Evolutionary conservation across 2,113 vertebrate species (phyloP).

Genomic region (Melospiza melodia): DNA sequence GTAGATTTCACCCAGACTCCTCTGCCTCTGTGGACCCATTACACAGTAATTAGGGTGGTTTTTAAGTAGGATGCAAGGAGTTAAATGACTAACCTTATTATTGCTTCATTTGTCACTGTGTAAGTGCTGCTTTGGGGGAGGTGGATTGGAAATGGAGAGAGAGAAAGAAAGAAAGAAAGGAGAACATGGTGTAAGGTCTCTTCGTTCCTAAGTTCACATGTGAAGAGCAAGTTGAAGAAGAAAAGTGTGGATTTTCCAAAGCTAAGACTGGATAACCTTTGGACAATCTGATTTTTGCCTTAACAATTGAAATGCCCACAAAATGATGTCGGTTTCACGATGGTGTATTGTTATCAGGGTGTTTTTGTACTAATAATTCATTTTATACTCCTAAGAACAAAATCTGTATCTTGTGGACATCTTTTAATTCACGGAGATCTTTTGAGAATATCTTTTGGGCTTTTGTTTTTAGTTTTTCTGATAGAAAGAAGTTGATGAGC

Average conservation of each 20-base stretch:
- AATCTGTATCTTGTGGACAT: neutral
- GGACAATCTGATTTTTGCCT: neutral
- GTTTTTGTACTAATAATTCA: neutral
- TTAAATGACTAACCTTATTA: slow-evolving; percentile 95
- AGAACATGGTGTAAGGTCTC: neutral
- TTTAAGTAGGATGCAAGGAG: slow-evolving; percentile 93
- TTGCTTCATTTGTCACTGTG: slow-evolving; percentile 87
- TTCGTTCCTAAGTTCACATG: neutral
- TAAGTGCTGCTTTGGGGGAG: slow-evolving; percentile 71
- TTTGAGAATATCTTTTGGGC: neutral
- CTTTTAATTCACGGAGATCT: neutral
- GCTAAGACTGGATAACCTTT: neutral
- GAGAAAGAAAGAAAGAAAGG: slow-evolving; percentile 25
- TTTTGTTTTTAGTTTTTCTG: neutral
- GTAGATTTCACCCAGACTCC: slow-evolving; percentile 85
- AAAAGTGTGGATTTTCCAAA: neutral
- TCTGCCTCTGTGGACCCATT: slow-evolving; percentile 86
- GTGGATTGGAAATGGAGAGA: neutral
- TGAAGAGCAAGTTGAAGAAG: neutral
- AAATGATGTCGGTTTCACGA: neutral
- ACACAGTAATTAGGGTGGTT: slow-evolving; percentile 94
- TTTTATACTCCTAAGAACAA: neutral
- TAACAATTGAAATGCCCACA: neutral
- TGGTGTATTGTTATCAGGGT: neutral
- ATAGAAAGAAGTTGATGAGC: neutral